Conservation (phyloP, 2,113 vertebrate genomes). For the Telmatochromis sp. region DNA sequence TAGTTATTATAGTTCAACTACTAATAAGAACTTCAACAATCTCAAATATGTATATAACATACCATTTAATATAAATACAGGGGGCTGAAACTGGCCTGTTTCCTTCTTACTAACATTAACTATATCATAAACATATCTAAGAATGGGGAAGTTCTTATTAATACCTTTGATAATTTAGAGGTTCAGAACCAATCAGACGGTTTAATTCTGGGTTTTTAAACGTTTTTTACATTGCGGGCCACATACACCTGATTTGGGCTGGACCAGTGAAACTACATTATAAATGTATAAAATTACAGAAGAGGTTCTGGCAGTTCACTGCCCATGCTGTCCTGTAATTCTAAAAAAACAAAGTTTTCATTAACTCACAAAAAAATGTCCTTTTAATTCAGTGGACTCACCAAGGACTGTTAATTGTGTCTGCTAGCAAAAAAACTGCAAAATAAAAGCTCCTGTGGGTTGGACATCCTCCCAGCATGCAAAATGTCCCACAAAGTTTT, state of each 20-base stretch:
- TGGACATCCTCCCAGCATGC: not conserved
- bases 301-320: not conserved
- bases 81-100: not conserved
- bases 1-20: not conserved
- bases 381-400: not conserved
- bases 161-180: not conserved
- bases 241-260: not conserved
- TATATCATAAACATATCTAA: not conserved
- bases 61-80: not conserved
- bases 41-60: not conserved
- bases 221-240: not conserved
- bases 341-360: not conserved
- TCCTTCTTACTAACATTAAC: not conserved
- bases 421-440: not conserved
- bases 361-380: not conserved
- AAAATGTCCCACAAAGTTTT: not conserved
- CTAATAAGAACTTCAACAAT: not conserved
- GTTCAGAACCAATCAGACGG: not conserved
- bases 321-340: not conserved
- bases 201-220: not conserved
- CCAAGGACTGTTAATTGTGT: not conserved
- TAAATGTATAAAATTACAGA: not conserved
- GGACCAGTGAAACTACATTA: not conserved
- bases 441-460: not conserved
- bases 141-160: not conserved